These are phyloP conservation scores for Eurystomus gularis DNA, from an alignment of 2,113 vertebrate genomes.

Conservation along the genomic window DNA sequence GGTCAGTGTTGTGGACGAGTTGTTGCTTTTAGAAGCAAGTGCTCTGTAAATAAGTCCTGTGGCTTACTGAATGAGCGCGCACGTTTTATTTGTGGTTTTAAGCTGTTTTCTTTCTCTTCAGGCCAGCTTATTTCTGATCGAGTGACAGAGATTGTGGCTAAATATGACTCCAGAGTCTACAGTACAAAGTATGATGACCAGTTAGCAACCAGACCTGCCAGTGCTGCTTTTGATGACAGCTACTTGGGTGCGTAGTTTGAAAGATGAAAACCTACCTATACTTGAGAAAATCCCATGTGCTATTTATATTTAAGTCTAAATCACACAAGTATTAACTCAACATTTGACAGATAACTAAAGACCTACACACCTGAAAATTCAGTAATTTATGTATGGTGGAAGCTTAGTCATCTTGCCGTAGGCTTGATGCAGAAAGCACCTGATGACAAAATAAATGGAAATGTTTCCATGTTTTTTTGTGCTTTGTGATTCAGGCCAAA, in stretches of 20 bases:
- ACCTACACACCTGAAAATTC: background rate
- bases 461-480: background rate
- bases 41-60: background rate
- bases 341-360: no score
- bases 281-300: background rate
- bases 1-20: fast-evolving
- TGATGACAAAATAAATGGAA: background rate
- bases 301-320: background rate
- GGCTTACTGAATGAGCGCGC: background rate
- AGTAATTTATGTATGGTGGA: background rate
- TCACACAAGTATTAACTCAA: fast-evolving
- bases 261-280: background rate
- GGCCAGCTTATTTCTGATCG: slow-evolving; percentile 95
- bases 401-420: background rate
- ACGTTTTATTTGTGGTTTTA: background rate
- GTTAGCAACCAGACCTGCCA: slow-evolving; percentile 83
- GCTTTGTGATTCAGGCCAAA: background rate
- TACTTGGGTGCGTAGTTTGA: slow-evolving; percentile 84
- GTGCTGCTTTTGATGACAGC: slow-evolving; percentile 91
- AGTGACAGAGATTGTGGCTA: slow-evolving; percentile 86
- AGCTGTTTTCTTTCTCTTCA: background rate
- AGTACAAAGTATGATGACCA: slow-evolving; percentile 82
- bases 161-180: slow-evolving; percentile 67
- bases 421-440: background rate
- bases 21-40: background rate